A percentile compares a stretch with the other conserved stretches of the same genome.
These are phyloP conservation scores for Manis crassicaudata DNA, from an alignment of 2,797 vertebrate genomes.

Conservation along the genomic window DNA sequence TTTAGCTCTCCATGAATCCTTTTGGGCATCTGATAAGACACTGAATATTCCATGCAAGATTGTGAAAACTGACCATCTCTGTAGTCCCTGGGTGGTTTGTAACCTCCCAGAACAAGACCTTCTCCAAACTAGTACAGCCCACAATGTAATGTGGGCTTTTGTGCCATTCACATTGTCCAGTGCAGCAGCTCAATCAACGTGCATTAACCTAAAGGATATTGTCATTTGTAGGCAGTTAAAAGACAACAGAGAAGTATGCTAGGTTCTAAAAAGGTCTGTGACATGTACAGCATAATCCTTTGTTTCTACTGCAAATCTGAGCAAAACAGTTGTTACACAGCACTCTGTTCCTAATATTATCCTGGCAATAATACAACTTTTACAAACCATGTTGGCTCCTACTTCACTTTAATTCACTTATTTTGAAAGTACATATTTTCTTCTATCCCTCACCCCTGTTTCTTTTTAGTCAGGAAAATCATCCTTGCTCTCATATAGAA, in stretches of 20 bases:
- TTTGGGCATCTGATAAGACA: not conserved
- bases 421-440: slow-evolving; percentile 2
- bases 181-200: not conserved
- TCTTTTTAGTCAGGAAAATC: not conserved
- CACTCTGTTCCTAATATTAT: not conserved
- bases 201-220: not conserved
- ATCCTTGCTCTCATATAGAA: not conserved
- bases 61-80: not conserved
- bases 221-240: not conserved
- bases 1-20: not conserved
- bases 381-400: not conserved
- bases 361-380: not conserved
- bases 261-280: not conserved
- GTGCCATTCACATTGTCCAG: not conserved
- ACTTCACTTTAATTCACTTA: slow-evolving; percentile 10
- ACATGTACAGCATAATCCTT: not conserved
- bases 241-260: not conserved
- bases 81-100: not conserved
- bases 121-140: not conserved
- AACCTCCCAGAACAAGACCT: not conserved
- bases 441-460: not conserved
- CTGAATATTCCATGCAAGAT: not conserved
- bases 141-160: not conserved
- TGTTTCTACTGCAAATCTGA: not conserved
- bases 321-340: not conserved